Conservation (phyloP, 2,888 invertebrate genomes). For the Andrena bucephala region DNA sequence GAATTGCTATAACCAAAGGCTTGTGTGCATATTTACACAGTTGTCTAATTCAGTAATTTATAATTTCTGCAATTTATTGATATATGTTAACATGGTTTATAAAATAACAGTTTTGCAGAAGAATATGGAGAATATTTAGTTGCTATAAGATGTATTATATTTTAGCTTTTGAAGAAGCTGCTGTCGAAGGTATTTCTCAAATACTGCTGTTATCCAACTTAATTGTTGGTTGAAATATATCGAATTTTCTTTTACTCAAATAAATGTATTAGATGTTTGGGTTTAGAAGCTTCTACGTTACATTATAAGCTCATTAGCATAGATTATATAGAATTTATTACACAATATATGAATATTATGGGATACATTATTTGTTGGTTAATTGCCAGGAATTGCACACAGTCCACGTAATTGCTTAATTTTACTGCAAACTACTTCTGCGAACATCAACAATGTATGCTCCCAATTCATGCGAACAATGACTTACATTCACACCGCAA, state of each 20-base stretch:
- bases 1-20: background rate
- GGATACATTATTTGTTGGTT: background rate
- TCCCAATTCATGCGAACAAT: constrained; percentile 15
- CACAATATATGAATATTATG: background rate
- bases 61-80: constrained; percentile 8
- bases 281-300: constrained; percentile 6
- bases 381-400: background rate
- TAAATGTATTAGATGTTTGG: constrained; percentile 3
- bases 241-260: background rate
- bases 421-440: background rate
- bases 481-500: constrained; percentile 27
- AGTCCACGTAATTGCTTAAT: background rate
- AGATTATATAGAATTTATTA: too few relatives aligned
- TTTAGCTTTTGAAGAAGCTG: constrained; percentile 62
- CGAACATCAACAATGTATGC: background rate
- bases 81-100: constrained; percentile 8
- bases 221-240: constrained; percentile 17
- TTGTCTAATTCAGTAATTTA: background rate
- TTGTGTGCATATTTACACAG: background rate
- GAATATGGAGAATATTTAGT: constrained; percentile 14
- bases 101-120: constrained; percentile 16
- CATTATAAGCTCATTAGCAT: background rate
- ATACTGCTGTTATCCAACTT: constrained; percentile 34
- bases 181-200: constrained; percentile 54
- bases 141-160: constrained; percentile 32